A percentile compares a stretch with the other conserved stretches of the same genome.
Evolutionary conservation across 2,113 vertebrate species (phyloP).

Genomic region (Gavialis gangeticus): DNA sequence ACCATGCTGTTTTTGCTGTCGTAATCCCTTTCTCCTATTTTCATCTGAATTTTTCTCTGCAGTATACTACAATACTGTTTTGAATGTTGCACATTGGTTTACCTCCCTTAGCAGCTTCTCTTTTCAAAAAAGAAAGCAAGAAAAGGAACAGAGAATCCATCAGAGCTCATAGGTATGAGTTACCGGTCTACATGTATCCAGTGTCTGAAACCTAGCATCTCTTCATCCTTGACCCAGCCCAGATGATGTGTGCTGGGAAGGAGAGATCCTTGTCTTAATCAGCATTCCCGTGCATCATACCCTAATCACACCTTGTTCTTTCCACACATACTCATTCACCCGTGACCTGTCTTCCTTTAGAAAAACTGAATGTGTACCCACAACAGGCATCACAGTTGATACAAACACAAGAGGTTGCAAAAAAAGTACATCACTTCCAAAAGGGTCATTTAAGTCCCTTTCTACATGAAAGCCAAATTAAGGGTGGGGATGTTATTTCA

Average conservation of each 20-base stretch:
- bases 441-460: neutral
- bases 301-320: neutral
- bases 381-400: neutral
- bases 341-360: neutral
- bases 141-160: neutral
- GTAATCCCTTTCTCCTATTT: neutral
- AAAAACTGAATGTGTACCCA: neutral
- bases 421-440: conserved; percentile 2
- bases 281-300: neutral
- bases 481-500: conserved; percentile 54
- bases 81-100: neutral
- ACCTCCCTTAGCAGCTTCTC: neutral
- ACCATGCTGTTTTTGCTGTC: neutral
- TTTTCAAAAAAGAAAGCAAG: neutral
- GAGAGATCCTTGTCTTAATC: neutral
- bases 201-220: neutral
- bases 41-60: neutral
- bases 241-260: neutral
- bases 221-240: neutral
- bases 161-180: neutral
- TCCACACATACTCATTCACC: neutral
- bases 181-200: neutral
- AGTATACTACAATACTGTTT: neutral
- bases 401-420: conserved; percentile 4
- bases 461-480: neutral